phyloP scores from a whole-genome alignment of 2,797 vertebrate species.

The Siniperca scherzeri region DNA sequence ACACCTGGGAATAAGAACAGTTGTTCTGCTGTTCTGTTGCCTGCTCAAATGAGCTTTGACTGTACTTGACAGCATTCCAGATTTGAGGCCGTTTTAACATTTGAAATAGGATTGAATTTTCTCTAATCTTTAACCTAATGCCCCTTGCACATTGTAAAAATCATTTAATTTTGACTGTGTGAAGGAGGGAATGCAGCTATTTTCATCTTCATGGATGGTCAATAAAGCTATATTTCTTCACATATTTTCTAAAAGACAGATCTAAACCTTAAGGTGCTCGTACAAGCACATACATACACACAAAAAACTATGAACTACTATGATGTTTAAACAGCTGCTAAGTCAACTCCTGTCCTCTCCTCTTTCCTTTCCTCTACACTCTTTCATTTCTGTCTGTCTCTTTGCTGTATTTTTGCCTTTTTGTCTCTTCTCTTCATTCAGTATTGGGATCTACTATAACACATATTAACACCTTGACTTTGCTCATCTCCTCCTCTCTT shows the following conservation, averaged over 20 bases:
- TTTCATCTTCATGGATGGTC: not conserved
- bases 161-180: not conserved
- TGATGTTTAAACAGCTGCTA: conserved; percentile 70
- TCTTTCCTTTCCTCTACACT: conserved; percentile 21
- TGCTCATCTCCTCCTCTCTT: conserved; percentile 37
- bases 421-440: conserved; percentile 46
- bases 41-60: not conserved
- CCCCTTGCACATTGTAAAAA: not conserved
- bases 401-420: conserved; percentile 18
- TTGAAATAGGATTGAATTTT: not conserved
- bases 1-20: no score
- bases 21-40: not conserved
- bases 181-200: not conserved
- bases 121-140: not conserved
- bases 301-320: conserved; percentile 35
- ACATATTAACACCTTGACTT: conserved; percentile 41
- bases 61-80: not conserved
- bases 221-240: not conserved
- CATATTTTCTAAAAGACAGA: not conserved
- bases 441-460: not conserved
- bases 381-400: conserved; percentile 6
- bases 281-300: conserved; percentile 21
- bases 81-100: not conserved
- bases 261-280: conserved; percentile 13
- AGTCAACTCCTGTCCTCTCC: conserved; percentile 31